Evolutionary conservation across 1,140 invertebrate species (phyloP), one percentile per base, ranked within the genome.

Genomic region (Arion vulgaris): DNA sequence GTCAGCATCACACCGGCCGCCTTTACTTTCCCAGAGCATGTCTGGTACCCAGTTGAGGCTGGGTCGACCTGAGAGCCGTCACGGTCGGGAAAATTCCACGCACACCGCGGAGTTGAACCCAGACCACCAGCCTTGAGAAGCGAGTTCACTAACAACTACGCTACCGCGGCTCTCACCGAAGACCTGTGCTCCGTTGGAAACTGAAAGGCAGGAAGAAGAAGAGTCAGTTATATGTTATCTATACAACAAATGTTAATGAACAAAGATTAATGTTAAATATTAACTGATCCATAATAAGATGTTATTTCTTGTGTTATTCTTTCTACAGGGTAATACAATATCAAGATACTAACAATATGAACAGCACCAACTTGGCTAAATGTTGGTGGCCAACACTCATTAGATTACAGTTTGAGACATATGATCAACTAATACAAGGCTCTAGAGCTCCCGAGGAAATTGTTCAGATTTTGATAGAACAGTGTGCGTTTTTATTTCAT

Each of bases 311-410:
- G 7, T 2, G 26, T 11, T 4, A 57, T 15, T 23, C 19, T 57
- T 11, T 36, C 57, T 93, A 0, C 92, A 98, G 97, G 92, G 95
- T 98, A 72, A 95, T 96, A 15, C 96, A 98, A 90, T 97, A 98
- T 92, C 96, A 96, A 80, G 97, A 97, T 90, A 92, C 96, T 81
- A 98, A 98, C 92, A 97, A 96, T 88, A 99, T 99, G 98, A 97
- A 98, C 92, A 96, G 96, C 91, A 97, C 97, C 93, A 99, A 99
- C 93, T 92, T 99, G 87, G 97, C 97, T 51, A 98, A 98, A 87
- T 98, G 97, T 92, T 98, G 97, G 97, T 99, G 98, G 97, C 98
- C 98, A 83, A 99, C 98, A 28, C 94, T 99, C 80, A 94, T 99
- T 88, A 96, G 97, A 81, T 96, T 98, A 88, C 96, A 98, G 91